Conservation (phyloP, 1,140 invertebrate species). For the Nasonia longicornis region DNA sequence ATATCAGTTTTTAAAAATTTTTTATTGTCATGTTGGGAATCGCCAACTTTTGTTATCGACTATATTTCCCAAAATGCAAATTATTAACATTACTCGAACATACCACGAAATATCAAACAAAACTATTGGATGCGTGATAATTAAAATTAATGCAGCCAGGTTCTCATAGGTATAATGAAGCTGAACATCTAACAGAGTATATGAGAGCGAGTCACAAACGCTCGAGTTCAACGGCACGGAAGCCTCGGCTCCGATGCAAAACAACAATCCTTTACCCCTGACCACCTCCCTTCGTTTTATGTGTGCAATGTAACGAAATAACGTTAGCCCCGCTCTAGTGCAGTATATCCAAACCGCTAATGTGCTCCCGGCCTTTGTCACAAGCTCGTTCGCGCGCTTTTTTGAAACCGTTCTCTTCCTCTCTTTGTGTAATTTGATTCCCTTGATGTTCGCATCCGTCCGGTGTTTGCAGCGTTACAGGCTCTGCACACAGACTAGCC, state of each 20-base stretch:
- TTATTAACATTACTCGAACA: no score
- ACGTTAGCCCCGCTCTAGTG: not conserved
- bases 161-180: no score
- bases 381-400: not conserved
- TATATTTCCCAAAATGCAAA: no score
- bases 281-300: not conserved
- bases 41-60: no score
- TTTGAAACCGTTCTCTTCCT: not conserved
- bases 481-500: not conserved
- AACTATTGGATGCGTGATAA: no score
- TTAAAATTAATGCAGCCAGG: no score
- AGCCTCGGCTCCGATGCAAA: not conserved
- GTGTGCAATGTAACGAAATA: not conserved
- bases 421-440: slow-evolving; percentile 1
- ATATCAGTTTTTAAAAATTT: no score
- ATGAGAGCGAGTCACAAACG: no score
- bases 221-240: not conserved
- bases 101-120: no score
- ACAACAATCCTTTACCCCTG: not conserved
- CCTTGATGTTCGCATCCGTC: not conserved
- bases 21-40: no score
- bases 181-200: no score
- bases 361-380: not conserved
- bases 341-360: not conserved
- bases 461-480: not conserved